A percentile compares a stretch with the other conserved stretches of the same genome.
Conservation (phyloP, 2,113 vertebrate genomes). For the Camelus dromedarius region DNA sequence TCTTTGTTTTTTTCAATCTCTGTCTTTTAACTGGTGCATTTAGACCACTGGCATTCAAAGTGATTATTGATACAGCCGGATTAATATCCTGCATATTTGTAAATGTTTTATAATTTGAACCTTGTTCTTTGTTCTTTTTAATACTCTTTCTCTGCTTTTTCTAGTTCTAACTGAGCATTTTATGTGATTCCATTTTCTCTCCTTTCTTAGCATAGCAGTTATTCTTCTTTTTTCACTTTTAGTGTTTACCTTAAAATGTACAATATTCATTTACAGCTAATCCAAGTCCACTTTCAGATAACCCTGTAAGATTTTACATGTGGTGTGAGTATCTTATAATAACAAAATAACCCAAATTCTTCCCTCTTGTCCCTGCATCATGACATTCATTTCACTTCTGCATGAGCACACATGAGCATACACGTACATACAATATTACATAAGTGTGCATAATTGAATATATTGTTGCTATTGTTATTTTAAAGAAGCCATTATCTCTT, state of each 20-base stretch:
- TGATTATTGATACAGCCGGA: neutral
- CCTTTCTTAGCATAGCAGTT: neutral
- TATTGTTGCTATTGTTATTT: neutral
- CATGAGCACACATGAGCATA: neutral
- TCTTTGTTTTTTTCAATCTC: neutral
- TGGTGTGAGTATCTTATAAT: neutral
- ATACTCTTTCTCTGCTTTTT: neutral
- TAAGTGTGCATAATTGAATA: neutral
- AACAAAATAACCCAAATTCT: neutral
- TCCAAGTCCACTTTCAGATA: neutral
- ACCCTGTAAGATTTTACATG: neutral
- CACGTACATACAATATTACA: neutral
- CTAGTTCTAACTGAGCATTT: neutral
- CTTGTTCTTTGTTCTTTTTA: neutral
- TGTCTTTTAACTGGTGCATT: neutral
- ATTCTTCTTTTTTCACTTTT: too few species aligned
- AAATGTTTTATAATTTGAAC: neutral
- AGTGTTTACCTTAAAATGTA: neutral
- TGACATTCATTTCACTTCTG: neutral
- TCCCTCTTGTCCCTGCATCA: too few species aligned
- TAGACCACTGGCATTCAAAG: neutral
- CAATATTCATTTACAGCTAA: neutral
- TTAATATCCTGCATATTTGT: neutral
- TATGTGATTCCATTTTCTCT: neutral
- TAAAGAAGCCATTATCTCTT: neutral